These are phyloP conservation scores for Manis crassicaudata DNA, from an alignment of 2,797 vertebrate genomes.

Conservation along the genomic window DNA sequence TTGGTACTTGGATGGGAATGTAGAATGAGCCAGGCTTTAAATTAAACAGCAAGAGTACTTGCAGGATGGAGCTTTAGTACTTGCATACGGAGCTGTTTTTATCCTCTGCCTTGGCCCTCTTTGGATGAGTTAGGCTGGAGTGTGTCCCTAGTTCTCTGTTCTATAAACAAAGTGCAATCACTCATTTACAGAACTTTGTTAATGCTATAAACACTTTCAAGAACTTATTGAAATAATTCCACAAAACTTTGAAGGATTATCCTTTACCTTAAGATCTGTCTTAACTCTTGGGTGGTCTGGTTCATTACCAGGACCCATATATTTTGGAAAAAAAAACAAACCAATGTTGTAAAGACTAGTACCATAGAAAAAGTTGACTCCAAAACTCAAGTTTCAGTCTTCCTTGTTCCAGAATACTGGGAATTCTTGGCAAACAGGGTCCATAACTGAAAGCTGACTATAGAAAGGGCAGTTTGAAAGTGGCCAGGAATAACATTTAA, in stretches of 20 bases:
- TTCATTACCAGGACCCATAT: constrained; percentile 13
- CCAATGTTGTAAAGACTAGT: constrained; percentile 19
- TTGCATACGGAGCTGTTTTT: neutral
- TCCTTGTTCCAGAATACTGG: neutral
- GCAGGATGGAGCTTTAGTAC: neutral
- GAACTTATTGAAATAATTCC: constrained; percentile 48
- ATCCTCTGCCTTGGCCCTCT: constrained; percentile 36
- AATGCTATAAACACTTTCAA: constrained; percentile 49
- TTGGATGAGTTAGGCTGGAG: neutral
- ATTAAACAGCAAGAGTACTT: constrained; percentile 48
- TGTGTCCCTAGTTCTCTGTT: neutral
- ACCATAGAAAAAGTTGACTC: constrained; percentile 42
- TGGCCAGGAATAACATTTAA: neutral
- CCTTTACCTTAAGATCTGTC: constrained; percentile 53
- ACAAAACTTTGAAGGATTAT: constrained; percentile 15
- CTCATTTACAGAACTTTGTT: constrained; percentile 24
- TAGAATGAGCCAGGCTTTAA: constrained; percentile 39
- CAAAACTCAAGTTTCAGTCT: constrained; percentile 22
- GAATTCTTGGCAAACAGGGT: constrained; percentile 27
- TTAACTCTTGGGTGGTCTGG: constrained; percentile 9
- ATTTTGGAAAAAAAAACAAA: constrained; percentile 45
- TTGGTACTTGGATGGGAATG: constrained; percentile 39
- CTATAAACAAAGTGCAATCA: constrained; percentile 61
- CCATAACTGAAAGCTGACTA: neutral
- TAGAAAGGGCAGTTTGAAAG: neutral